Percentiles rank a stretch among this genome's conserved stretches.
Conservation (phyloP, 2,113 vertebrate genomes). For the Oreocharis arfaki region DNA sequence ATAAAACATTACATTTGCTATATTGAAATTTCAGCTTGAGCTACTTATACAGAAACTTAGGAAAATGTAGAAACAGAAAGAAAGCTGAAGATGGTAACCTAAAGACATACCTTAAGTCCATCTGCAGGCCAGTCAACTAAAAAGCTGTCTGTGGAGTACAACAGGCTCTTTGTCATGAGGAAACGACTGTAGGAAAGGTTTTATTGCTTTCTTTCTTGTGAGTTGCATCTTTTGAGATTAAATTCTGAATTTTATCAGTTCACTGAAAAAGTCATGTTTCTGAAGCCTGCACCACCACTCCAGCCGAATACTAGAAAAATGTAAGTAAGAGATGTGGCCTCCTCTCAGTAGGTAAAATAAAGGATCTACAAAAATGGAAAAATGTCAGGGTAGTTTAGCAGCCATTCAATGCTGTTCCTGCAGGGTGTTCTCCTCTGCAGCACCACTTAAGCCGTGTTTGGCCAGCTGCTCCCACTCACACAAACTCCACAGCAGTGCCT, state of each 20-base stretch:
- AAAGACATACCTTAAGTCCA: not conserved
- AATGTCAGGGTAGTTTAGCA: not conserved
- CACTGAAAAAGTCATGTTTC: not conserved
- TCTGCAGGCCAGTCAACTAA: not conserved
- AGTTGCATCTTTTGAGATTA: not conserved
- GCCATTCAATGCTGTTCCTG: not conserved
- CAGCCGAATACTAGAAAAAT: not conserved
- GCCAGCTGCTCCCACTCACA: not conserved
- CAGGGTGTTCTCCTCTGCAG: not conserved
- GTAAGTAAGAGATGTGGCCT: accelerated
- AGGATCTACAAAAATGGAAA: not conserved
- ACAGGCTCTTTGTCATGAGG: not conserved
- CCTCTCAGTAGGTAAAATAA: not conserved
- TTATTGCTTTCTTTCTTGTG: not conserved
- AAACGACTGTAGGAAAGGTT: not conserved
- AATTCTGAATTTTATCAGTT: not conserved
- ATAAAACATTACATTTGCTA: not conserved
- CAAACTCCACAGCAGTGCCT: not conserved
- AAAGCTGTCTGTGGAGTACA: not conserved
- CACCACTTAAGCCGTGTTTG: not conserved
- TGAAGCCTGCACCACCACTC: not conserved
- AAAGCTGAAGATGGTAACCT: not conserved
- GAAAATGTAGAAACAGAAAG: not conserved
- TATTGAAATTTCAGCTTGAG: not conserved
- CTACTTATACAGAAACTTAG: not conserved